A percentile compares a stretch with the other conserved stretches of the same genome.
These are phyloP conservation scores for Rhabdomys pumilio DNA, from an alignment of 2,797 vertebrate genomes.

Conservation along the genomic window DNA sequence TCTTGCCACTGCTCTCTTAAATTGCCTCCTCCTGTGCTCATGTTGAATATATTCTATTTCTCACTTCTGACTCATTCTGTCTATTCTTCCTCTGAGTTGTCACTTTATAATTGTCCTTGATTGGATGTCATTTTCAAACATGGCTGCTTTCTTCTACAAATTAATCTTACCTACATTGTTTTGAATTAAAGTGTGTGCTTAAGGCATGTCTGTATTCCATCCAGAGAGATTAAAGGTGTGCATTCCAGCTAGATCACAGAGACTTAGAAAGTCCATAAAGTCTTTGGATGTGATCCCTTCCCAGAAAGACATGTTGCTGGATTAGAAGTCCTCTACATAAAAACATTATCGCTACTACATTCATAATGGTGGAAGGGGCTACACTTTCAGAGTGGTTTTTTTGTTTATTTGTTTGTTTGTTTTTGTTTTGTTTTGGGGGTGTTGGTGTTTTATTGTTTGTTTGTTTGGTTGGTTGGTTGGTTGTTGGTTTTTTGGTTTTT, in stretches of 20 bases:
- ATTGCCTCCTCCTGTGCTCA: background rate
- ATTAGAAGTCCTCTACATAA: background rate
- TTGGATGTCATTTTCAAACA: no score
- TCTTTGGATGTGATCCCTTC: background rate
- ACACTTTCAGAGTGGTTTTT: background rate
- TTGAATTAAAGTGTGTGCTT: no score
- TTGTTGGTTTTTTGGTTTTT: no score
- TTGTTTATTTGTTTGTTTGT: no score
- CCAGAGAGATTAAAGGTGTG: background rate
- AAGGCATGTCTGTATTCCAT: background rate
- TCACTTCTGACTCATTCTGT: background rate
- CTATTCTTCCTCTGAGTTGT: background rate
- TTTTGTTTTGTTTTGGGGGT: no score
- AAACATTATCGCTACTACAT: background rate
- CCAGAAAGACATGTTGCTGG: background rate
- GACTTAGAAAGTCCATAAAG: background rate
- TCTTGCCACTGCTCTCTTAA: background rate
- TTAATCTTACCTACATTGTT: no score
- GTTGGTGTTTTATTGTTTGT: no score
- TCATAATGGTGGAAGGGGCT: background rate
- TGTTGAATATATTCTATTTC: background rate
- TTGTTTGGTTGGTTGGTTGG: no score
- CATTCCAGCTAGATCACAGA: background rate
- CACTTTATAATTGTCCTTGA: background rate
- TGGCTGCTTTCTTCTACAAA: no score